These are phyloP conservation scores for Drosophila fuyamai DNA, from an alignment of 1,140 invertebrate genomes.

Conservation along the genomic window DNA sequence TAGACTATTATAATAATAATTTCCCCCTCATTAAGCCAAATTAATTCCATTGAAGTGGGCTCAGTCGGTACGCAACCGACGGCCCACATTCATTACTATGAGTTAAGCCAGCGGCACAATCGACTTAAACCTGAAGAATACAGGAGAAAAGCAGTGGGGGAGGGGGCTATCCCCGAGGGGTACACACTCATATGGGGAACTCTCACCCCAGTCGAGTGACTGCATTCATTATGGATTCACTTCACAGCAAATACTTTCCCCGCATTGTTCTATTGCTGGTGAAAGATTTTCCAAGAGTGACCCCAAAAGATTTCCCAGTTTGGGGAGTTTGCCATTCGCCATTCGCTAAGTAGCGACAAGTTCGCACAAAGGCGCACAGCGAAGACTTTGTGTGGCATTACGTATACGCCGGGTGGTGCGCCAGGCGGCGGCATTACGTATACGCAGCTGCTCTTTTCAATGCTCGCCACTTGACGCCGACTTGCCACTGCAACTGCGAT, in stretches of 20 bases:
- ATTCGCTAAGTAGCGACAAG: constrained; percentile 66
- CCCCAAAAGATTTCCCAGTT: constrained; percentile 49
- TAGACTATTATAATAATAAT: background rate
- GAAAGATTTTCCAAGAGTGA: constrained; percentile 37
- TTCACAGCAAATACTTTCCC: constrained; percentile 22
- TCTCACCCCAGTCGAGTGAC: constrained; percentile 20
- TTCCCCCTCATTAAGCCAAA: background rate
- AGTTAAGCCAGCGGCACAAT: background rate
- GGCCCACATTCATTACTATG: background rate
- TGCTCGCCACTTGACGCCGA: constrained; percentile 55
- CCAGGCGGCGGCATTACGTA: constrained; percentile 11
- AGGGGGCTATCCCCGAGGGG: background rate
- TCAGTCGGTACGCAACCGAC: background rate
- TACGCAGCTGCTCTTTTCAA: constrained; percentile 46
- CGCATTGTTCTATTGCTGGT: constrained; percentile 11
- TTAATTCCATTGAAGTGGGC: constrained; percentile 1
- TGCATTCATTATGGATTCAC: constrained; percentile 53
- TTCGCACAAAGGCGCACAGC: constrained; percentile 23
- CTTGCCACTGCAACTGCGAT: constrained; percentile 17
- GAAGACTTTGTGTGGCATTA: constrained; percentile 6
- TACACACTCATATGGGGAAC: constrained; percentile 1
- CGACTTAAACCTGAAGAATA: constrained; percentile 2
- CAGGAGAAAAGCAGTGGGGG: background rate
- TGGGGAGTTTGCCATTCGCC: constrained; percentile 6
- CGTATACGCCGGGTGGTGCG: constrained; percentile 13